phyloP scores from a whole-genome alignment of 2,797 vertebrate species.

The Danio choprae region DNA sequence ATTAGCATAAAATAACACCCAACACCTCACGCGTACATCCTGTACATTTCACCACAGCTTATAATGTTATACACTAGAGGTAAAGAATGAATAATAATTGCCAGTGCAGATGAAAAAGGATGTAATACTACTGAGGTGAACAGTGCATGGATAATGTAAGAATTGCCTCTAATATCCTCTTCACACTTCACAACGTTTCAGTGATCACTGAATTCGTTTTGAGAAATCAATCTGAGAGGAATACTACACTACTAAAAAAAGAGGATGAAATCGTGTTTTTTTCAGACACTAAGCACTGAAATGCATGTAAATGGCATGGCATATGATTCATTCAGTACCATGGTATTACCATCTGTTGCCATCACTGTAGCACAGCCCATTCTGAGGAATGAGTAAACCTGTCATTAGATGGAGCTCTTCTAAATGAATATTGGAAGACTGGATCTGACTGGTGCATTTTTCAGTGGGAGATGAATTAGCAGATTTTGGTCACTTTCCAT shows the following conservation, averaged over 20 bases:
- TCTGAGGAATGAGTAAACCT: neutral
- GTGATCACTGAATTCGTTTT: neutral
- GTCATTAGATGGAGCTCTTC: conserved; percentile 48
- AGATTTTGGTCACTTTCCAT: neutral
- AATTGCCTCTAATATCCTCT: neutral
- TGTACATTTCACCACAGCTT: conserved; percentile 1
- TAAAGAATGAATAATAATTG: neutral
- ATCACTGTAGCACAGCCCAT: neutral
- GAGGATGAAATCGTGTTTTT: neutral
- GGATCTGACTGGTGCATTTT: neutral
- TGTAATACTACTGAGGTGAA: neutral
- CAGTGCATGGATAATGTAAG: neutral
- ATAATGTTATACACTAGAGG: neutral
- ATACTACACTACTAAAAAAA: neutral
- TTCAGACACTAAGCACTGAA: neutral
- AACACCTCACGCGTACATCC: conserved; percentile 13
- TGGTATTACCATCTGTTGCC: neutral
- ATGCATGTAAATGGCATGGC: neutral
- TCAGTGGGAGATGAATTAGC: neutral
- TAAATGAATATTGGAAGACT: neutral
- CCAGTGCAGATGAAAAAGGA: neutral
- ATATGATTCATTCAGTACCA: neutral
- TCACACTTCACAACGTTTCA: neutral
- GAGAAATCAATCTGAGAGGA: neutral
- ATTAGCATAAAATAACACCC: conserved; percentile 4